Evolutionary conservation across 2,888 invertebrate genomes (phyloP).

Genomic region (Lepidonotus clava): DNA sequence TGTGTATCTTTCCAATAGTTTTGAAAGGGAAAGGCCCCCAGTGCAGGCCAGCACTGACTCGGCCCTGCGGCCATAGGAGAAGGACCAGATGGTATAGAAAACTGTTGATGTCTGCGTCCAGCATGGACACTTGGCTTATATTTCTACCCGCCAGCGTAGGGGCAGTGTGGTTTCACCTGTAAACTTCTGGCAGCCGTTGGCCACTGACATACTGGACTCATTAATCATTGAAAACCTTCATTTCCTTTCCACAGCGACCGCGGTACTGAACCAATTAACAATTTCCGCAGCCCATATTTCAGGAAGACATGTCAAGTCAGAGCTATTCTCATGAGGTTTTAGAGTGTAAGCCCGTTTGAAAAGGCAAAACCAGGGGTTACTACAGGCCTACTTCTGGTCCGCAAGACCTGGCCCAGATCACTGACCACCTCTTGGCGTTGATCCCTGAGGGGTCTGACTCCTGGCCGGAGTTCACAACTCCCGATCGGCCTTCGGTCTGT

Average conservation of each 20-base stretch:
- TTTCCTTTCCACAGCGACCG: not conserved
- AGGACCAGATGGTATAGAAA: slow-evolving; percentile 39
- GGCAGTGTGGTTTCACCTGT: slow-evolving; percentile 8
- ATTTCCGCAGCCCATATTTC: not conserved
- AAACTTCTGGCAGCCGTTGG: slow-evolving; percentile 42
- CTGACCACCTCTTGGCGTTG: not conserved
- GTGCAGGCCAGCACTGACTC: not conserved
- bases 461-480: slow-evolving; percentile 1
- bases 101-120: slow-evolving; percentile 49
- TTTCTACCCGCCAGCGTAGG: slow-evolving; percentile 42
- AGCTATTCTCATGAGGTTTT: not conserved
- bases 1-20: slow-evolving; percentile 47
- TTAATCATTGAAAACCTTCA: slow-evolving; percentile 34
- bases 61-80: slow-evolving; percentile 21
- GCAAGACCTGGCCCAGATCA: not conserved
- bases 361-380: too few species aligned
- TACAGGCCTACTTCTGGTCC: too few species aligned
- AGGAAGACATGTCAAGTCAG: not conserved
- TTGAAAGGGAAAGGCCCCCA: slow-evolving; percentile 34
- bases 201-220: not conserved
- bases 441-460: slow-evolving; percentile 25
- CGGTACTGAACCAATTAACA: slow-evolving; percentile 35
- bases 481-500: not conserved
- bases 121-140: slow-evolving; percentile 45
- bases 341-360: too few species aligned